Evolutionary conservation across 2,113 vertebrate genomes (phyloP).

Genomic region (Nothocercus julius): DNA sequence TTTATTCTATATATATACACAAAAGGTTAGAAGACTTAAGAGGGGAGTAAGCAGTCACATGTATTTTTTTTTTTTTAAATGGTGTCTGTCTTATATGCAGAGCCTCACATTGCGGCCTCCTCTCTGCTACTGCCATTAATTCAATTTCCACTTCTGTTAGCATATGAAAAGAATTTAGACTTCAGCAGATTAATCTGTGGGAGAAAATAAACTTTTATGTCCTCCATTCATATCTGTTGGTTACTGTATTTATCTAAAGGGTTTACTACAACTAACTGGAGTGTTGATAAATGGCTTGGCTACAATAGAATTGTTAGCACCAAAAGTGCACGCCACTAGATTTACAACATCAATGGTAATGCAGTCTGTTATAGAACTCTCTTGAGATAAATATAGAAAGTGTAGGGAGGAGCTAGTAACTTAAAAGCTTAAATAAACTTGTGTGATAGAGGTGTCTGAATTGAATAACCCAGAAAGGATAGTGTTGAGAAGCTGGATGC

Average conservation of each 20-base stretch:
- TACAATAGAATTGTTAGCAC: neutral
- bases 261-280: neutral
- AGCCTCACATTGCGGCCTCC: neutral
- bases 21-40: neutral
- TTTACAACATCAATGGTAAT: neutral
- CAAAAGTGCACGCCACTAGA: neutral
- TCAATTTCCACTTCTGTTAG: neutral
- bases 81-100: neutral
- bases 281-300: neutral
- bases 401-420: neutral
- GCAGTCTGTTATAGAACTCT: neutral
- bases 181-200: neutral
- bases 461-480: neutral
- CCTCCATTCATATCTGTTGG: neutral
- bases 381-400: neutral
- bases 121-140: neutral
- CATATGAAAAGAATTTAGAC: neutral
- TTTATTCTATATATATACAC: neutral
- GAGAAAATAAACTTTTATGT: neutral
- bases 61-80: neutral
- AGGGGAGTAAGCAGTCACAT: neutral
- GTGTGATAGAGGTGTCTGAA: neutral
- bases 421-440: neutral
- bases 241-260: neutral
- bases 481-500: neutral